A percentile compares a stretch with the other conserved stretches of the same genome.
These are phyloP conservation scores for Hyposmocoma kahamanoa DNA, from an alignment of 1,140 invertebrate genomes.

Conservation along the genomic window DNA sequence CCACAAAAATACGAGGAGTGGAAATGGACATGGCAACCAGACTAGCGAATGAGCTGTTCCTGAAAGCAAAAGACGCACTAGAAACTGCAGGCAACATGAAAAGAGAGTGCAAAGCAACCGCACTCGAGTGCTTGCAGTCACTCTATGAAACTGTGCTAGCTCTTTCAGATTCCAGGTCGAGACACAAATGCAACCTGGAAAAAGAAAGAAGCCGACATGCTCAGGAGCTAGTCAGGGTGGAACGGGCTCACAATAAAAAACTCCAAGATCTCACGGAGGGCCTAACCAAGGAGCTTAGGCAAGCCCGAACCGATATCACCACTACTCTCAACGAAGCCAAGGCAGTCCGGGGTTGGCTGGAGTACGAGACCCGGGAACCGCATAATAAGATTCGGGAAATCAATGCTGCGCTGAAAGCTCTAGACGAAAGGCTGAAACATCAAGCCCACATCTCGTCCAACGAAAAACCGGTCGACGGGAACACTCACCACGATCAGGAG, in stretches of 20 bases:
- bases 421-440: too few relatives aligned
- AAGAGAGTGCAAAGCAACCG: background rate
- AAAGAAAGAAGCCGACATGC: conserved; percentile 16
- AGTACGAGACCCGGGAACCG: background rate
- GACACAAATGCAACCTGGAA: conserved; percentile 18
- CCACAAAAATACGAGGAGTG: background rate
- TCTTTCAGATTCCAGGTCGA: conserved; percentile 7
- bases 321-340: background rate
- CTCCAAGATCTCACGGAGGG: background rate
- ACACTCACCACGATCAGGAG: too few relatives aligned
- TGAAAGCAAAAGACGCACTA: background rate
- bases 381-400: background rate
- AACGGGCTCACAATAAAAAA: conserved; percentile 11
- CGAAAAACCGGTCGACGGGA: too few relatives aligned
- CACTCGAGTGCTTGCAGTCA: background rate
- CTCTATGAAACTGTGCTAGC: background rate
- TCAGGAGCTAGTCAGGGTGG: conserved; percentile 12
- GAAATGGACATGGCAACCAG: background rate
- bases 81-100: background rate
- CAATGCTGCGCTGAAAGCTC: background rate
- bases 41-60: background rate
- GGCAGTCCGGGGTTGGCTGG: background rate
- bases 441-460: too few relatives aligned
- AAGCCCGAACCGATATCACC: background rate
- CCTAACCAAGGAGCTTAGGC: background rate